Conservation (phyloP, 2,797 vertebrate genomes). For the Syngnathus acus region DNA sequence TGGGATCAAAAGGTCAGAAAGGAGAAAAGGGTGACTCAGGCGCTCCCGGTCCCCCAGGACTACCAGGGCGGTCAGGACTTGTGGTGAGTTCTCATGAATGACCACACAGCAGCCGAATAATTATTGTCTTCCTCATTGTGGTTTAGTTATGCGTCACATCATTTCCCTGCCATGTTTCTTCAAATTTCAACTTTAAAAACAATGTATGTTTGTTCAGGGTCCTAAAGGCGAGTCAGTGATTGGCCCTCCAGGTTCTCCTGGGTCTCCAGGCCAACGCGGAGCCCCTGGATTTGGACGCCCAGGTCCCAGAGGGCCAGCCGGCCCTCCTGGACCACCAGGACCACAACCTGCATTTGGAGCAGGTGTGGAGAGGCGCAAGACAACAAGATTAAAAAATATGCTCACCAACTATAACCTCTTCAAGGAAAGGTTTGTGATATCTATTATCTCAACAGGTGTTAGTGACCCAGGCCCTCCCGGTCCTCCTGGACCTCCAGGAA, state of each 20-base stretch:
- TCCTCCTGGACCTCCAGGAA: conserved; percentile 80
- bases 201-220: conserved; percentile 63
- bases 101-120: background rate
- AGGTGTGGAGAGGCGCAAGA: conserved; percentile 49
- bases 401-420: background rate
- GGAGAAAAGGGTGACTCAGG: conserved; percentile 77
- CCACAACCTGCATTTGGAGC: conserved; percentile 63
- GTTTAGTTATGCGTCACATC: no score
- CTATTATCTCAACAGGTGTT: conserved; percentile 47
- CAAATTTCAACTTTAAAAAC: background rate
- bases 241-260: conserved; percentile 79
- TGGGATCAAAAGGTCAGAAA: conserved; percentile 63
- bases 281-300: conserved; percentile 75
- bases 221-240: conserved; percentile 83
- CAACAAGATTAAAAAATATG: background rate
- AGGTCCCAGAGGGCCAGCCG: conserved; percentile 77
- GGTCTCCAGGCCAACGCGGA: conserved; percentile 78
- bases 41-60: conserved; percentile 72
- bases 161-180: background rate
- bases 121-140: background rate
- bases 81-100: conserved; percentile 66
- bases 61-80: conserved; percentile 79
- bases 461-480: conserved; percentile 82
- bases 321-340: conserved; percentile 82
- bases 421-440: background rate